Conservation (phyloP, 1,140 invertebrate species). For the Goniozus legneri region DNA sequence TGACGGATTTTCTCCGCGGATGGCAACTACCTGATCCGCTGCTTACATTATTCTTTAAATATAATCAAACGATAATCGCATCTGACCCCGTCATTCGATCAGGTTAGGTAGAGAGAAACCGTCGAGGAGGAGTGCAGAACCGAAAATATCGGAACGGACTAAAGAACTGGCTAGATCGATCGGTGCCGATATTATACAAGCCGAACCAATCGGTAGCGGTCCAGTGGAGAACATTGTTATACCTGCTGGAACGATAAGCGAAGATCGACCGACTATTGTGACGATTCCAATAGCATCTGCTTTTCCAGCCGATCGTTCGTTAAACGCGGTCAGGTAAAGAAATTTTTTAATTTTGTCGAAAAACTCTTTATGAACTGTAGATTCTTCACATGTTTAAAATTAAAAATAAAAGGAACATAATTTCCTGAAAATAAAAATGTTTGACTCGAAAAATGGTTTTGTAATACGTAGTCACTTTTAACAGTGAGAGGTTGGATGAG, state of each 20-base stretch:
- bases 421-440: no score
- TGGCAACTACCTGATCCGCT: not conserved
- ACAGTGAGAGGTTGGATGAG: constrained; percentile 28
- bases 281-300: constrained; percentile 17
- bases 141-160: constrained; percentile 18
- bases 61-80: not conserved
- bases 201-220: constrained; percentile 29
- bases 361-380: no score
- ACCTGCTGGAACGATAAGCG: constrained; percentile 24
- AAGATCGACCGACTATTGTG: constrained; percentile 28
- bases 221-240: constrained; percentile 33
- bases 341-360: not conserved
- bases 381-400: no score
- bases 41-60: not conserved
- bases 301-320: constrained; percentile 22
- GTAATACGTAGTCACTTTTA: not conserved
- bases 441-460: no score
- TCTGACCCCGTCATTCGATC: not conserved
- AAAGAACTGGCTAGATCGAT: constrained; percentile 27
- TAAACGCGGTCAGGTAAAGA: constrained; percentile 27
- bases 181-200: constrained; percentile 36
- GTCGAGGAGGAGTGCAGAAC: not conserved
- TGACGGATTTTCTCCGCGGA: not conserved
- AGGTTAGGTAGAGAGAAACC: not conserved
- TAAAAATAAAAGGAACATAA: no score